Base-by-base conservation (phyloP, 2,113 vertebrate genomes). In the Dolichallabes microphthalmus region DNA sequence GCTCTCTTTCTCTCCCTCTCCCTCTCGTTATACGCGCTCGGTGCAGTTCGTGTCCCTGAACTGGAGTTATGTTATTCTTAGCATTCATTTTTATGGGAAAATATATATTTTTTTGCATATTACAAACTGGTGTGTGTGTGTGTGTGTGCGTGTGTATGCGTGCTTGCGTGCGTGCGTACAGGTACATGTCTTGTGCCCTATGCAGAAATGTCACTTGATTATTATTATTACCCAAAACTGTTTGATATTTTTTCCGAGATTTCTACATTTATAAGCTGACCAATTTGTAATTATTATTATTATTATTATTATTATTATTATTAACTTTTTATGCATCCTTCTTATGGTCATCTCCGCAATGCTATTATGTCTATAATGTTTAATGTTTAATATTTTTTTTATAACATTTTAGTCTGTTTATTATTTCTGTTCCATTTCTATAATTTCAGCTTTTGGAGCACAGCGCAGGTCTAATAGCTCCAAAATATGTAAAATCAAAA, bases 251-350 rank as follows among this genome's bases (percentile, higher is more conserved):
- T 60, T 71, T 77, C 0, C 20, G 55, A 71, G 13, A 9, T 68
- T 78, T 79, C 11, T 25, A 52, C 32, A 66, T 27, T 74, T 71
- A 39, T 39, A 32, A 73, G 2, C 45, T 7, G 22, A 52, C 4
- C 9, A 27, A 73, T 39, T 50, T n/a, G 1, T 27, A 32, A 69
- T 19, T 25, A 27, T 60, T 63, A 50, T 74, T 74, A 73, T 73
- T 73, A 73, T 73, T 69, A 69, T 69, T 82, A 68, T 68, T 69
- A 68, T 55, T 55, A 69, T 77, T 77, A 77, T 77, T 77, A 77
- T 57, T 77, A 77, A 10, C 9, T 27, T 13, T n/a, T 74, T 35
- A 35, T 19, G 14, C 8, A 32, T 13, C 15, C 6, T 19, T 0
- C 19, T 30, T 32, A 15, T 68, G 7, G 13, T 68, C 15, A 32